phyloP scores from a whole-genome alignment of 2,113 vertebrate species.

The Phaetusa simplex region DNA sequence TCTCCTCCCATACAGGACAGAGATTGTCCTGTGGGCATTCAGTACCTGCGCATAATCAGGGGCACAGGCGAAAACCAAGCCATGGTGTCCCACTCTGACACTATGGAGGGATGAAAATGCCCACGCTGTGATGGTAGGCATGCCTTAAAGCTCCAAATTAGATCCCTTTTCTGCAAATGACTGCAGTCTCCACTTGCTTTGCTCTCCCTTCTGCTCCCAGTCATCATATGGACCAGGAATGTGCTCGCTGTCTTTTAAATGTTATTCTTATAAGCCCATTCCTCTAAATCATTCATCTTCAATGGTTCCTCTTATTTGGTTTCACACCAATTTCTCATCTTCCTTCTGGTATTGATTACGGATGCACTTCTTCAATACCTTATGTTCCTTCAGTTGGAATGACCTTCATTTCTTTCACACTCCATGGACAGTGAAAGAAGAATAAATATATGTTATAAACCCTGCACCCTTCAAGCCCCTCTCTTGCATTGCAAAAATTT shows the following conservation, averaged over 20 bases:
- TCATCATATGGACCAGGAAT: not conserved
- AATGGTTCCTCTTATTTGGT: not conserved
- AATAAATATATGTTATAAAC: not conserved
- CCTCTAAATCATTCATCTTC: not conserved
- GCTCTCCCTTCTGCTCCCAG: not conserved
- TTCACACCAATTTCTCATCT: not conserved
- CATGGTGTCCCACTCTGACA: not conserved
- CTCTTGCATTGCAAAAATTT: not conserved
- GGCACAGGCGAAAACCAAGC: not conserved
- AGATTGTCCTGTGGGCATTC: no score
- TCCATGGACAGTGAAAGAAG: not conserved
- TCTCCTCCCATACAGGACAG: not conserved
- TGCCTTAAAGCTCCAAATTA: not conserved
- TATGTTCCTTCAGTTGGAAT: not conserved
- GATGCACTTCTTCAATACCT: not conserved
- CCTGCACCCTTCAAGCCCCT: not conserved
- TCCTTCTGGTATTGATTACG: not conserved
- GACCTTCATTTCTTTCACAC: not conserved
- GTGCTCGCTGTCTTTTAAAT: not conserved
- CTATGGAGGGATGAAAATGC: not conserved
- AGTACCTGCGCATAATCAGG: no score
- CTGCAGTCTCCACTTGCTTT: not conserved
- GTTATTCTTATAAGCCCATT: not conserved
- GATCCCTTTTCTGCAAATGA: not conserved
- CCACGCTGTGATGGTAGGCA: not conserved